Evolutionary conservation across 2,888 invertebrate genomes (phyloP).

Genomic region (Acanthosoma haemorrhoidale): DNA sequence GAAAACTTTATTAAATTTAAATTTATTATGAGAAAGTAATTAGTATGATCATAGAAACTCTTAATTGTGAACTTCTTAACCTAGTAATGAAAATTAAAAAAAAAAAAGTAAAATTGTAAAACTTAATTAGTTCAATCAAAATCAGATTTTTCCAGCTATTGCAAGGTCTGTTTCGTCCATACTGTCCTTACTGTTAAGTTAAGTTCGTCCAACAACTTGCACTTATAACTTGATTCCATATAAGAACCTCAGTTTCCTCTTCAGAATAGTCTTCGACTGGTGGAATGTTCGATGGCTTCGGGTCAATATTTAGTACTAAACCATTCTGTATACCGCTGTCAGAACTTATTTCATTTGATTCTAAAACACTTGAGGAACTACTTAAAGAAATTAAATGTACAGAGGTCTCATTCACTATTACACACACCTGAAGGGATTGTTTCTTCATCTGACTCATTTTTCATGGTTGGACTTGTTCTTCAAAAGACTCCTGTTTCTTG

Average conservation of each 20-base stretch:
- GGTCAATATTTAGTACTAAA: neutral
- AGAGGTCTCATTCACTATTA: neutral
- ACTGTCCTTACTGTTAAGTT: slow-evolving; percentile 32
- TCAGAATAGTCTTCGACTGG: neutral
- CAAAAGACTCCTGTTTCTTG: neutral
- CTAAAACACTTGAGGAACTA: neutral
- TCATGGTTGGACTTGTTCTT: neutral
- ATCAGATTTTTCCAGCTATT: slow-evolving; percentile 29
- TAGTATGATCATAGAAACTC: neutral
- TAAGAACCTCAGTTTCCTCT: neutral
- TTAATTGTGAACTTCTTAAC: neutral
- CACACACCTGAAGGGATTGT: neutral
- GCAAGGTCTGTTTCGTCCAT: slow-evolving; percentile 32
- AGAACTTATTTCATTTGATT: neutral
- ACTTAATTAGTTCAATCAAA: neutral
- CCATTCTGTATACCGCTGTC: neutral
- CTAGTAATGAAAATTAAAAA: neutral
- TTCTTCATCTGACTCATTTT: neutral
- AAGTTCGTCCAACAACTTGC: slow-evolving; percentile 30
- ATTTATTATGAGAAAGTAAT: too few species aligned
- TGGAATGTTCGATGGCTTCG: neutral
- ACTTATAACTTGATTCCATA: slow-evolving; percentile 32
- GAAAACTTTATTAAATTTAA: too few species aligned
- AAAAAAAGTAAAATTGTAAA: neutral
- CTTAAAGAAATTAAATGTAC: neutral